Evolutionary conservation across 1,140 invertebrate genomes (phyloP), one percentile per base, ranked within the genome.

Genomic region (Aricia agestis): DNA sequence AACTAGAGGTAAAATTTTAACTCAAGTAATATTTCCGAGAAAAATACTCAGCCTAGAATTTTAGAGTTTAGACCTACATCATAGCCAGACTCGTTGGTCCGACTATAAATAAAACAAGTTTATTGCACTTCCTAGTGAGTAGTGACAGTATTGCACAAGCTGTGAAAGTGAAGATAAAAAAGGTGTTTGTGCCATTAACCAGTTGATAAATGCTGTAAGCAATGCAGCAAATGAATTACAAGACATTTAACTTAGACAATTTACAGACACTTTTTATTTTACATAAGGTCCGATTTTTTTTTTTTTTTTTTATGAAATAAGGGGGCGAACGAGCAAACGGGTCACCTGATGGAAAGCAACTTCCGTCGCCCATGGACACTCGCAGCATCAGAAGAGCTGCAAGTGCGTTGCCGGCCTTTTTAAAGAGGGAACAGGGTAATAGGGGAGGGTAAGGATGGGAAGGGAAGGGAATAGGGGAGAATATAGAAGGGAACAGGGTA

Each of bases 141-240:
- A 70, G 72, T 57, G 59, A 71, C 66, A 70, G n/a, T 65, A 74
- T 74, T 74, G 71, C 73, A 74, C 74, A 78, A 74, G 71, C 58
- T 58, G 58, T 69, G 70, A 66, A 78, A 69, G 67, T 66, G 73
- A 57, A 70, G 58, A 66, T 58, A 70, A 71, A 72, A 69, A 74
- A 63, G 52, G 42, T 66, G 69, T 66, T 70, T 69, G 65, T 72
- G 67, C 75, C 61, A 78, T 75, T 76, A 78, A 75, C 73, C 73
- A 73, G 73, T 70, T 74, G 71, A 79, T 63, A 63, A 63, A 63
- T 19, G 59, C 59, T 59, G 58, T 19, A 10, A 19, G 59, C 18
- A 25, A 63, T 63, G 19, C 18, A 11, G 45, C 45, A 52, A 52
- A 58, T 59, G 67, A 57, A 58, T 52, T 68, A 18, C 59, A 52